Base-by-base conservation (phyloP, 2,113 vertebrate genomes). In the Phrynosoma platyrhinos region DNA sequence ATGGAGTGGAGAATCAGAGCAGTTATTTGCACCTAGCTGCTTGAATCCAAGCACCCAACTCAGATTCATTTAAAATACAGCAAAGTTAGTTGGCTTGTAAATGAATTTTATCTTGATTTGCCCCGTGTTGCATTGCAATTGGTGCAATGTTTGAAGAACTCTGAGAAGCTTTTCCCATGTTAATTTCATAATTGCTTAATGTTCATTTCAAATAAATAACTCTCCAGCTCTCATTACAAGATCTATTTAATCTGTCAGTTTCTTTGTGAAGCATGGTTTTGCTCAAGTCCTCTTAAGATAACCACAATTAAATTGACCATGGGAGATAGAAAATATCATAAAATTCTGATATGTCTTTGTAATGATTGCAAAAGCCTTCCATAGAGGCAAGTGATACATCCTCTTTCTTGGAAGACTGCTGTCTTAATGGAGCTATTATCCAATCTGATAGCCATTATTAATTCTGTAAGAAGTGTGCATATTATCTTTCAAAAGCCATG, bases 121-220 rank as follows among this genome's bases (percentile, higher is more conserved):
- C 78, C 71, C 30, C 88, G 64, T 76, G 68, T 82, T 85, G 0
- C 42, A 79, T n/a, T 14, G 9, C 0, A 0, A 42, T 47, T 58
- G 89, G 81, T 74, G 84, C 40, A 79, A 86, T 1, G 0, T 83
- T 87, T 88, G 30, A 80, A 87, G 76, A 84, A 83, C 91, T 90
- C 74, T 80, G 89, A 91, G 90, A 89, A 91, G 85, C 21, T 68
- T 86, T 79, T 88, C 85, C 91, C 83, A 88, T 94, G 88, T 89
- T 94, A 93, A 91, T 92, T 91, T 84, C 93, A 86, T 91, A 93
- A 93, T 89, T 91, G 68, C 58, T 71, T 30, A n/a, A 30, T 71
- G 68, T 10, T 30, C 87, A 89, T 91, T 62, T 80, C 30, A 76
- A 80, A 87, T 21, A 82, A 58, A 42, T 91, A 94, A 93, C 84